Conservation (phyloP, 1,140 invertebrate species). For the Ips nitidus region DNA sequence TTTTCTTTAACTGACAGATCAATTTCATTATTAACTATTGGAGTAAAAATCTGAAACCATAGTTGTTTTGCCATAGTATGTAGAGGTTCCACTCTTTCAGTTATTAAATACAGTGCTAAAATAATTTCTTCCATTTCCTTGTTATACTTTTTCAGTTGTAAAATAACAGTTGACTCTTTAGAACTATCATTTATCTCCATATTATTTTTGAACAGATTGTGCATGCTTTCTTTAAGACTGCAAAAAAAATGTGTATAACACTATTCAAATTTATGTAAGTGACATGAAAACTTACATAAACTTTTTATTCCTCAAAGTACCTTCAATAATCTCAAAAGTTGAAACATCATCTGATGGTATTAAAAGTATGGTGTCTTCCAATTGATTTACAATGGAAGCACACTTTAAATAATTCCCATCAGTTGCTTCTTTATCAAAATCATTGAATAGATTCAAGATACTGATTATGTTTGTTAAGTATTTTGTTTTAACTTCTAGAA, state of each 20-base stretch:
- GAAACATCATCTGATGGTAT: slow-evolving; percentile 56
- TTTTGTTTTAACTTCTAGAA: slow-evolving; percentile 56
- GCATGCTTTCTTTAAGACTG: slow-evolving; percentile 11
- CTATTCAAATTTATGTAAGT: slow-evolving; percentile 50
- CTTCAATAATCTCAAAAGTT: slow-evolving; percentile 56
- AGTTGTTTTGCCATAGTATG: slow-evolving; percentile 57
- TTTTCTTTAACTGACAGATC: slow-evolving; percentile 51
- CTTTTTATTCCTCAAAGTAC: slow-evolving; percentile 24
- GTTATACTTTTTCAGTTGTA: slow-evolving; percentile 37
- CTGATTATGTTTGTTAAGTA: slow-evolving; percentile 57
- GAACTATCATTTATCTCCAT: slow-evolving; percentile 48
- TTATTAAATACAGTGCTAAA: slow-evolving; percentile 32
- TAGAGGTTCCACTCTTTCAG: slow-evolving; percentile 16
- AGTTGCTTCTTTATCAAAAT: slow-evolving; percentile 54
- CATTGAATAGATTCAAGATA: slow-evolving; percentile 55
- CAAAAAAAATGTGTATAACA: neutral
- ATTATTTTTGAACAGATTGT: slow-evolving; percentile 52
- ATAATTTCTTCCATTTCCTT: slow-evolving; percentile 35
- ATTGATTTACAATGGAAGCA: slow-evolving; percentile 55
- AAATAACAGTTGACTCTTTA: slow-evolving; percentile 34
- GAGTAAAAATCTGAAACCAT: slow-evolving; percentile 56
- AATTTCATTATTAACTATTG: slow-evolving; percentile 59
- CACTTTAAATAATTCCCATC: slow-evolving; percentile 54
- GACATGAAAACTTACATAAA: slow-evolving; percentile 18
- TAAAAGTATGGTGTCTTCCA: slow-evolving; percentile 55